Percentiles rank a stretch among this genome's conserved stretches.
Evolutionary conservation across 2,113 vertebrate genomes (phyloP).

Genomic region (Pipra filicauda): DNA sequence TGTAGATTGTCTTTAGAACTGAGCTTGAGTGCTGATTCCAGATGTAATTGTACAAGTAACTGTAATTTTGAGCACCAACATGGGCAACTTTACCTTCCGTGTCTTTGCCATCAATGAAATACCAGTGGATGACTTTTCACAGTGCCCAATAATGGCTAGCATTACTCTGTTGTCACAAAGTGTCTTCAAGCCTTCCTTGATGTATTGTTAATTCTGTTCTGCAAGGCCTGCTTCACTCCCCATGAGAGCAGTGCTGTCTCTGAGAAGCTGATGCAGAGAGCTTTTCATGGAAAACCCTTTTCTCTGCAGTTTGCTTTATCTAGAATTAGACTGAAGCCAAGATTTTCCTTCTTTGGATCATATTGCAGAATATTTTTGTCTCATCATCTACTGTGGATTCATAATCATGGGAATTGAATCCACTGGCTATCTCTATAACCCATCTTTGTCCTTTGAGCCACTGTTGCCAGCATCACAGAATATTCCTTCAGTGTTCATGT

Average conservation of each 20-base stretch:
- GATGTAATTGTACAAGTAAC: background rate
- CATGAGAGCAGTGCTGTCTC: background rate
- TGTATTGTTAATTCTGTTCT: background rate
- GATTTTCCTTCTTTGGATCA: background rate
- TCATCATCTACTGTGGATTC: background rate
- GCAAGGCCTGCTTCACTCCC: background rate
- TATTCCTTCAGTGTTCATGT: background rate
- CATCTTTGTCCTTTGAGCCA: background rate
- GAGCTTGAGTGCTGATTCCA: background rate
- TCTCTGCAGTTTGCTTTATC: background rate
- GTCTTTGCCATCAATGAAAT: background rate
- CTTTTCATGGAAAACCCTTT: background rate
- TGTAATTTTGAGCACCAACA: background rate
- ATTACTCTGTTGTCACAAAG: background rate
- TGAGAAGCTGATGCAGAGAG: background rate
- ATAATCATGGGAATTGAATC: background rate
- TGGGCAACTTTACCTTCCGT: background rate
- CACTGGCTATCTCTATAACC: background rate
- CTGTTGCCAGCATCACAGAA: background rate
- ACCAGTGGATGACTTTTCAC: background rate
- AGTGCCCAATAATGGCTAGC: background rate
- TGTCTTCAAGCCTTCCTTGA: background rate
- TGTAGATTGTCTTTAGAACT: background rate
- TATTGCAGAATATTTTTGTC: background rate
- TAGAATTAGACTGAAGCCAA: background rate